phyloP scores from a whole-genome alignment of 2,888 invertebrate genomes.

The Drosophila nigritarsus region DNA sequence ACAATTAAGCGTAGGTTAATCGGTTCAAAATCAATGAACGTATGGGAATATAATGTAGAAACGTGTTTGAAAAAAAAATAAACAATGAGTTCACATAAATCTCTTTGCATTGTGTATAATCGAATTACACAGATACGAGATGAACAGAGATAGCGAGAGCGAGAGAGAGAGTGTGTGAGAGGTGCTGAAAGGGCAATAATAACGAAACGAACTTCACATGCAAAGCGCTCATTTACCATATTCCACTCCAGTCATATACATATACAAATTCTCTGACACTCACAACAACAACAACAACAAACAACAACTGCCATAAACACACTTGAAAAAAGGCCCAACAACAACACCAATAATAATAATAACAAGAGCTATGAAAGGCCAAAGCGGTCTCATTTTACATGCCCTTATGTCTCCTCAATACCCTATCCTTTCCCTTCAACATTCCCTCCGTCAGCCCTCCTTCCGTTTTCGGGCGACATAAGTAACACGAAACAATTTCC shows the following conservation, averaged over 20 bases:
- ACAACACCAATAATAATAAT: conserved; percentile 21
- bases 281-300: conserved; percentile 48
- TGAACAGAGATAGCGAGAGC: conserved; percentile 18
- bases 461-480: conserved; percentile 64
- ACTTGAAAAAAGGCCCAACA: conserved; percentile 57
- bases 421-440: conserved; percentile 14
- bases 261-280: conserved; percentile 49
- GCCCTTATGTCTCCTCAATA: conserved; percentile 33
- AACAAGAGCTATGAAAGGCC: conserved; percentile 40
- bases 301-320: conserved; percentile 71
- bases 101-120: conserved; percentile 70
- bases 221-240: conserved; percentile 74
- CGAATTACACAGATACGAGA: conserved; percentile 59
- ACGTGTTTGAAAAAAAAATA: conserved; percentile 55
- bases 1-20: conserved; percentile 75
- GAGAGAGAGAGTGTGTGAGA: not conserved
- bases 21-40: conserved; percentile 72
- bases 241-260: conserved; percentile 24
- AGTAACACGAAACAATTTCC: conserved; percentile 80
- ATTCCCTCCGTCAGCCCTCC: conserved; percentile 7
- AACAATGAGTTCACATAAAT: conserved; percentile 65
- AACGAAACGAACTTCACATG: conserved; percentile 55
- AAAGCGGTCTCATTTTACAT: conserved; percentile 55
- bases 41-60: conserved; percentile 58
- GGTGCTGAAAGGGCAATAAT: conserved; percentile 27